Conservation (phyloP, 2,113 vertebrate species). For the Leptobrachium ailaonicum region DNA sequence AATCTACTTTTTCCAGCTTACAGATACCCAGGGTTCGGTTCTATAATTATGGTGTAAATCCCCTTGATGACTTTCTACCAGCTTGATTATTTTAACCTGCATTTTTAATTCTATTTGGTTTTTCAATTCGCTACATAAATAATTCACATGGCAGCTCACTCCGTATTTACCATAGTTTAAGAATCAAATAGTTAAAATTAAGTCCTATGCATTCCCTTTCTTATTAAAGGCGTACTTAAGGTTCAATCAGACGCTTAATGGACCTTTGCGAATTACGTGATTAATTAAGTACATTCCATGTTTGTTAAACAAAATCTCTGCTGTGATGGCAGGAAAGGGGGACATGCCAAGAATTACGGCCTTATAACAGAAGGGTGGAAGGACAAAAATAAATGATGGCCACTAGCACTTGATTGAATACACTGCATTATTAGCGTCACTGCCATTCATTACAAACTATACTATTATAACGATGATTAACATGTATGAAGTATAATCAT, state of each 20-base stretch:
- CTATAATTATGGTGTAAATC: too few relatives aligned
- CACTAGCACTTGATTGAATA: background rate
- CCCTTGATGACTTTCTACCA: too few relatives aligned
- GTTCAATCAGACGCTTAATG: constrained; percentile 44
- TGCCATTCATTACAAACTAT: background rate
- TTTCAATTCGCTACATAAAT: too few relatives aligned
- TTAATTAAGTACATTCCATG: constrained; percentile 39
- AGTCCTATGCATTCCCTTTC: background rate
- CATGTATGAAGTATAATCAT: background rate
- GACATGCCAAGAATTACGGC: constrained; percentile 19
- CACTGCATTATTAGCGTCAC: background rate
- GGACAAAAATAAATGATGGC: background rate
- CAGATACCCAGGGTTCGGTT: too few relatives aligned
- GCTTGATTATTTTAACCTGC: too few relatives aligned
- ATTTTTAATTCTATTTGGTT: too few relatives aligned
- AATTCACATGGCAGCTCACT: too few relatives aligned
- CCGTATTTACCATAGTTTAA: background rate
- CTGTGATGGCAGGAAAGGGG: constrained; percentile 31
- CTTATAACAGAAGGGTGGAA: constrained; percentile 15
- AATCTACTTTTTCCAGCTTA: too few relatives aligned
- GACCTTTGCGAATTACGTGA: constrained; percentile 40
- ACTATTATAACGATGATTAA: background rate
- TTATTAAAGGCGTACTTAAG: constrained; percentile 40
- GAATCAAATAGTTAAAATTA: constrained; percentile 20
- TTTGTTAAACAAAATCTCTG: constrained; percentile 44